phyloP scores from a whole-genome alignment of 2,113 vertebrate species.

The Baryphthengus martii region DNA sequence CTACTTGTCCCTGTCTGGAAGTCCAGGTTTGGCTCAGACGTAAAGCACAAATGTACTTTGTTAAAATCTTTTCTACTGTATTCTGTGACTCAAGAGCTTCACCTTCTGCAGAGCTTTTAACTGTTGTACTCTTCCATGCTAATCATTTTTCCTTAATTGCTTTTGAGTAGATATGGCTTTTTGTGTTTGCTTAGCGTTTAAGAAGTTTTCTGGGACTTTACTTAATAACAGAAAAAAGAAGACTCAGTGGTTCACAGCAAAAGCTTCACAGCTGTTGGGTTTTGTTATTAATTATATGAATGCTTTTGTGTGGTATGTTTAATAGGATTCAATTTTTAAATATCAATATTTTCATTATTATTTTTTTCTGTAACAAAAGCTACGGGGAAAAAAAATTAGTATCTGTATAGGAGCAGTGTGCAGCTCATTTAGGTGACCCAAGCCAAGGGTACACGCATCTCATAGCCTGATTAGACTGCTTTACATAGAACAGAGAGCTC shows the following conservation, averaged over 20 bases:
- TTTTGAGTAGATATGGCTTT: not conserved
- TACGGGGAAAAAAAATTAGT: not conserved
- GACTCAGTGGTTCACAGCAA: not conserved
- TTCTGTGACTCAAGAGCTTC: not conserved
- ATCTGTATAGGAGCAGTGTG: not conserved
- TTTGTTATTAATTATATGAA: not conserved
- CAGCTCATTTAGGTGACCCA: not conserved
- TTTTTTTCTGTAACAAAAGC: not conserved
- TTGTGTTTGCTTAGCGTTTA: not conserved
- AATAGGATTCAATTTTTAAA: not conserved
- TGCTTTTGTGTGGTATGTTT: not conserved
- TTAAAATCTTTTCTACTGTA: not conserved
- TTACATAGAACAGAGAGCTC: not conserved
- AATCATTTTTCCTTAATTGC: not conserved
- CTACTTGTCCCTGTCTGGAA: not conserved
- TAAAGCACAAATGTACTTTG: not conserved
- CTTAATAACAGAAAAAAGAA: not conserved
- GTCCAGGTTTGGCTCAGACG: not conserved
- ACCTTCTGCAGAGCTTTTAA: not conserved
- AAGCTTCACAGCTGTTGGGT: not conserved
- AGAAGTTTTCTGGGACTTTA: not conserved
- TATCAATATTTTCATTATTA: not conserved
- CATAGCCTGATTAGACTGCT: not conserved
- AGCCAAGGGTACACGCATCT: not conserved
- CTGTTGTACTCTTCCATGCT: not conserved